A percentile compares a stretch with the other conserved stretches of the same genome.
Conservation (phyloP, 2,888 invertebrate genomes). For the Neoitamus cyanurus region DNA sequence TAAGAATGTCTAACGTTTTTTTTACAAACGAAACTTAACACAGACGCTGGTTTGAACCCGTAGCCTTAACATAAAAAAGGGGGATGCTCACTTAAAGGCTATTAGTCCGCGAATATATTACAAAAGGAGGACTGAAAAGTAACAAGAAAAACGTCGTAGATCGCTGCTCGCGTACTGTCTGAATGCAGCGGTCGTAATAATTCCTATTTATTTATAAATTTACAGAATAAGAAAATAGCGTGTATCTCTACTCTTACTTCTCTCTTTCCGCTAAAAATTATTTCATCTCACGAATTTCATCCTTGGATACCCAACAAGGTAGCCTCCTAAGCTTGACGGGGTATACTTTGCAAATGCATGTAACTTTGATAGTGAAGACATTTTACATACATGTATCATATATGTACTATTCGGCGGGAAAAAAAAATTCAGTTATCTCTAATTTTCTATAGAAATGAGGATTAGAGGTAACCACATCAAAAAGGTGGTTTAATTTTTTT, state of each 20-base stretch:
- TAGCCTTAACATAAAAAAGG: neutral
- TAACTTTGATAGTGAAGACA: no score
- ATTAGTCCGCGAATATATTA: conserved; percentile 20
- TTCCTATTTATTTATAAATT: conserved; percentile 46
- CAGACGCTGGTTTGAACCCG: neutral
- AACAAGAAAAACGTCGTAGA: conserved; percentile 2
- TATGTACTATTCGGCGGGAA: neutral
- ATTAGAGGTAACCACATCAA: no score
- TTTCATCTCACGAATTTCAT: neutral
- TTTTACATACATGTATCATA: no score
- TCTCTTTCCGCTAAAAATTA: conserved; percentile 7
- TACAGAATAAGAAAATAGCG: conserved; percentile 53
- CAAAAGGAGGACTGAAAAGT: conserved; percentile 8
- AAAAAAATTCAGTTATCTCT: neutral
- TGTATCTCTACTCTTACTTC: conserved; percentile 40
- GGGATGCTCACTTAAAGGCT: neutral
- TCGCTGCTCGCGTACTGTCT: neutral
- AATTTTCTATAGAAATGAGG: no score
- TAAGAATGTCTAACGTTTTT: conserved; percentile 1
- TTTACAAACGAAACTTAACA: conserved; percentile 39
- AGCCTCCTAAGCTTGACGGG: no score
- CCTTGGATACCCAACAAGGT: neutral
- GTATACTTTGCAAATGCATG: no score
- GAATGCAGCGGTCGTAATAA: neutral
- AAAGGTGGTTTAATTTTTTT: no score